Base-by-base conservation (phyloP, 2,113 vertebrate genomes). In the Paradoxurus hermaphroditus region DNA sequence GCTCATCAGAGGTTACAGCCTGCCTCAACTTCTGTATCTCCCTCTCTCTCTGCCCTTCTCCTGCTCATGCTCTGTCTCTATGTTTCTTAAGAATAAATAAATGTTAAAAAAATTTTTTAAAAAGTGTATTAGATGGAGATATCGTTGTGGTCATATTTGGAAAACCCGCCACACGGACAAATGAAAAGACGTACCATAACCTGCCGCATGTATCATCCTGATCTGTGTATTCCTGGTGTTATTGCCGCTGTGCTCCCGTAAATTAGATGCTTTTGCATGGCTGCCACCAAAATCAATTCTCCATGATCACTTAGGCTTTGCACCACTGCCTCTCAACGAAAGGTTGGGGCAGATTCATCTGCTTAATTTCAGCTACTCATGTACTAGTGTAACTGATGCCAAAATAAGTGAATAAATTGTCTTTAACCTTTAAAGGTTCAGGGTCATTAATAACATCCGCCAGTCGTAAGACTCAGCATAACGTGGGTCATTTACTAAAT, bases 111-210 rank as follows among this genome's bases (percentile, higher is more conserved):
- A n/a, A n/a, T n/a, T n/a, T n/a, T n/a, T n/a, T n/a, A n/a, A n/a
- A n/a, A n/a, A n/a, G 1, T 46, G 13, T 5, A 44, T 44, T 34
- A 75, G n/a, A 49, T 15, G 14, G 31, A 70, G 29, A 3, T 27
- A 15, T n/a, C 12, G 0, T 5, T 41, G 13, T 79, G 59, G 4
- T 39, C 29, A 2, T 34, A 70, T 36, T 7, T 8, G 1, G 36
- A 65, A 93, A 93, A 56, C 51, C 16, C 13, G 5, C 14, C 25
- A 14, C 7, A 36, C 1, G 59, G 63, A 5, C 1, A 86, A 65
- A 77, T 0, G 59, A 15, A 93, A 84, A 41, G 67, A 87, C 18
- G 3, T 15, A 9, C 34, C 16, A 15, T 41, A 8, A n/a, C 44
- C 5, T 29, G 1, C 49, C 34, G 21, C 21, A 0, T 67, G 46